These are phyloP conservation scores for Eulacestoma nigropectus DNA, from an alignment of 2,113 vertebrate genomes.

Conservation along the genomic window DNA sequence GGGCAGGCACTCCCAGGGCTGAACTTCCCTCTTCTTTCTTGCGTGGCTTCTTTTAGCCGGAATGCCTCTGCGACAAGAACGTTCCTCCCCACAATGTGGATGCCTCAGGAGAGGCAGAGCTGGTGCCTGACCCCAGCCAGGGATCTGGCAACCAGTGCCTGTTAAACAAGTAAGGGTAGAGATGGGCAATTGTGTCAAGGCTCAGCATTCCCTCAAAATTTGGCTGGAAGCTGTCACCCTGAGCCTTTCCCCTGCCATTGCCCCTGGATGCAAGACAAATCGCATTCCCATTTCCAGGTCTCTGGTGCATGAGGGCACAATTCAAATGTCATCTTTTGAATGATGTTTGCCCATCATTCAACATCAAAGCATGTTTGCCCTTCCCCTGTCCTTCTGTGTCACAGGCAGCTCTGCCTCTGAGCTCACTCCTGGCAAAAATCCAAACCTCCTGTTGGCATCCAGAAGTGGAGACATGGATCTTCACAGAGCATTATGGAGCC, in stretches of 20 bases:
- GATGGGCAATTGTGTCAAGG: rapidly evolving
- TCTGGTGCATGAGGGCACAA: background rate
- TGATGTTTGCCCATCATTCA: constrained; percentile 12
- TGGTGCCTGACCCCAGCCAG: background rate
- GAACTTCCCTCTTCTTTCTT: background rate
- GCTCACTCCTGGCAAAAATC: background rate
- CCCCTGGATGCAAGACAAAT: background rate
- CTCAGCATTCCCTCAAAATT: background rate
- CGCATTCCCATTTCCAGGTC: background rate
- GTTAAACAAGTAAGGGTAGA: background rate
- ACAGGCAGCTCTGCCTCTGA: background rate
- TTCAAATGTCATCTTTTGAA: background rate
- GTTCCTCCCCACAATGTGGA: background rate
- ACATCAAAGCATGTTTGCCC: background rate
- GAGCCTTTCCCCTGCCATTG: background rate
- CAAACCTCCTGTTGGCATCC: background rate
- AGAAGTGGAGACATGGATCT: background rate
- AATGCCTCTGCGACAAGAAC: rapidly evolving
- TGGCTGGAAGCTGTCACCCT: background rate
- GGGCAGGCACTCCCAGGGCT: background rate
- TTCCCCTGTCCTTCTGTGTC: background rate
- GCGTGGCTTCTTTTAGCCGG: rapidly evolving
- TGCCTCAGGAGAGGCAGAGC: background rate
- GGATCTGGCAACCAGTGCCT: background rate
- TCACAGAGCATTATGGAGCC: background rate